phyloP scores from a whole-genome alignment of 2,113 vertebrate species.

The Fregata magnificens region DNA sequence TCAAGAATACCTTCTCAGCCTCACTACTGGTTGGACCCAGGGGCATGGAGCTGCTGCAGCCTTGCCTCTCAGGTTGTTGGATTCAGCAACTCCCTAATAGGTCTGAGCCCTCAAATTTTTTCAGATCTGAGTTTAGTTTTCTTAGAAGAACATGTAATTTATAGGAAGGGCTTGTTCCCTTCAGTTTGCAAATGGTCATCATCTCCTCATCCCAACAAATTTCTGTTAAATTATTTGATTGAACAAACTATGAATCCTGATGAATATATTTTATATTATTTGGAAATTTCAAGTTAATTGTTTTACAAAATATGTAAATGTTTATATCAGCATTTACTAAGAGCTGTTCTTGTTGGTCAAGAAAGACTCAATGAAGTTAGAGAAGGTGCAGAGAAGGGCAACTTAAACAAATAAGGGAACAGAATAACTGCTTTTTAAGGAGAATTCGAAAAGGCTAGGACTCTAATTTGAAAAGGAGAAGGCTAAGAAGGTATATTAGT shows the following conservation, averaged over 20 bases:
- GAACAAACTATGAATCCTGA: neutral
- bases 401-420: neutral
- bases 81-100: neutral
- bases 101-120: neutral
- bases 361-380: neutral
- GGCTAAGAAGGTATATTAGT: neutral
- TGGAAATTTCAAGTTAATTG: neutral
- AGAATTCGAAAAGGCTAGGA: neutral
- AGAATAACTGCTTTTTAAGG: neutral
- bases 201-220: neutral
- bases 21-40: neutral
- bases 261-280: neutral
- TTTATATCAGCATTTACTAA: neutral
- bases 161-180: neutral
- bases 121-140: neutral
- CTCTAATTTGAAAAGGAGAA: neutral
- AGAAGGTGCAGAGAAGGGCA: neutral
- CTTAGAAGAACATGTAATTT: neutral
- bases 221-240: neutral
- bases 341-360: neutral
- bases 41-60: neutral
- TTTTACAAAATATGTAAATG: neutral
- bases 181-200: neutral
- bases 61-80: neutral
- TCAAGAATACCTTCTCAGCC: neutral